phyloP scores from a whole-genome alignment of 2,113 vertebrate genomes.

The Oreotrochilus melanogaster region DNA sequence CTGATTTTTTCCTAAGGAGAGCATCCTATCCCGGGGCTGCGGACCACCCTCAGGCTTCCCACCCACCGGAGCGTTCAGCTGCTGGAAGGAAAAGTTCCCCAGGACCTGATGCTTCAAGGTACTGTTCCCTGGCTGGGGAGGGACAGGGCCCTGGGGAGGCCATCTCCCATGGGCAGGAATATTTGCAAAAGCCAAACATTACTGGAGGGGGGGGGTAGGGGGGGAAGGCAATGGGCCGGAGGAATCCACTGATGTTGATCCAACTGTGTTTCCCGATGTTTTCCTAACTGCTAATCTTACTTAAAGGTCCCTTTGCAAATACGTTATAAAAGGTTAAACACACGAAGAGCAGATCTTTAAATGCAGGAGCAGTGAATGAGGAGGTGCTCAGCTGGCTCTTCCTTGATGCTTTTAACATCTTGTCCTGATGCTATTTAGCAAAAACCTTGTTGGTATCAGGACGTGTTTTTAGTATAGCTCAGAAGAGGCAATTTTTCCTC shows the following conservation, averaged over 20 bases:
- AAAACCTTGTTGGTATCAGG: fast-evolving
- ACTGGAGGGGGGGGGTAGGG: fast-evolving
- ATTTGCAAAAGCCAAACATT: background rate
- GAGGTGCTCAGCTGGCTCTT: background rate
- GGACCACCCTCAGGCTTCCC: background rate
- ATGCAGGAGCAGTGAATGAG: fast-evolving
- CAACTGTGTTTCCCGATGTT: background rate
- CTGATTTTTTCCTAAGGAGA: background rate
- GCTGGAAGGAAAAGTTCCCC: too few relatives aligned
- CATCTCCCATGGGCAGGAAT: background rate
- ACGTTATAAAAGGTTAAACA: background rate
- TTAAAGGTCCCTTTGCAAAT: constrained; percentile 6
- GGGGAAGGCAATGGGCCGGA: background rate
- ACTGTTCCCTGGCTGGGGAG: background rate
- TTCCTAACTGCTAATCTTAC: background rate
- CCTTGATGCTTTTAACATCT: fast-evolving
- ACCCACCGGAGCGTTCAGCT: background rate
- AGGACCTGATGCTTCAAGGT: background rate
- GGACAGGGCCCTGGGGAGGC: background rate
- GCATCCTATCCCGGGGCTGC: fast-evolving
- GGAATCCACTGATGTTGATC: background rate
- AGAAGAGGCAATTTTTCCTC: constrained; percentile 8
- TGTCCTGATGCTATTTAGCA: background rate
- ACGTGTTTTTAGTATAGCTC: fast-evolving
- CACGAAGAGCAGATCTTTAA: background rate